Conservation (phyloP, 2,888 invertebrate genomes). For the Monochamus alternatus region DNA sequence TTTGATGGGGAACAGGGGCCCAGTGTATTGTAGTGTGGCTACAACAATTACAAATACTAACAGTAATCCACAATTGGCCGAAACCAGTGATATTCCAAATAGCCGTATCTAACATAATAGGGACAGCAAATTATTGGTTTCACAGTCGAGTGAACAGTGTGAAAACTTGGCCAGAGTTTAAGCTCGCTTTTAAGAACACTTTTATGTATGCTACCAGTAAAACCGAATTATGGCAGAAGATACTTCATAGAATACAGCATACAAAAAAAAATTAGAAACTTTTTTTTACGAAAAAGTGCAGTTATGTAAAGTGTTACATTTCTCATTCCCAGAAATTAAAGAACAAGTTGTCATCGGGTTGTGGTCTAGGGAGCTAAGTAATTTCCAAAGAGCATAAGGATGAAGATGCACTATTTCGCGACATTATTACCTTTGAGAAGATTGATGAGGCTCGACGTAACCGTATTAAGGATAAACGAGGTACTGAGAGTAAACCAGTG, state of each 20-base stretch:
- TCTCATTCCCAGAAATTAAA: conserved; percentile 9
- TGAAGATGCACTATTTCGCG: conserved; percentile 14
- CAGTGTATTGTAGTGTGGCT: neutral
- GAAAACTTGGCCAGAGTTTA: neutral
- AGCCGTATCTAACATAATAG: neutral
- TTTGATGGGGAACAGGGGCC: conserved; percentile 1
- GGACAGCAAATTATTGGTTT: neutral
- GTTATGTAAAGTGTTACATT: neutral
- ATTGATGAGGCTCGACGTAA: conserved; percentile 3
- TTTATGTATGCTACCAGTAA: neutral
- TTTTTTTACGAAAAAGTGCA: conserved; percentile 3
- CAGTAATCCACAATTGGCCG: neutral
- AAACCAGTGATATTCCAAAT: neutral
- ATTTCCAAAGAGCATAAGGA: conserved; percentile 12
- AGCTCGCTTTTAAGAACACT: neutral
- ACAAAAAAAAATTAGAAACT: neutral
- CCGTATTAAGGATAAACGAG: neutral
- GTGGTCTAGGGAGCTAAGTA: conserved; percentile 16
- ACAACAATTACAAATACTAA: neutral
- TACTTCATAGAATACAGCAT: neutral
- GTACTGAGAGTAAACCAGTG: neutral
- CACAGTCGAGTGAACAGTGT: neutral
- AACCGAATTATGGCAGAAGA: conserved; percentile 2
- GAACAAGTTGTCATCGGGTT: conserved; percentile 20
- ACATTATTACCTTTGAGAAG: conserved; percentile 1